Base-by-base conservation (phyloP, 2,113 vertebrate species). In the Neolamprologus devosi region DNA sequence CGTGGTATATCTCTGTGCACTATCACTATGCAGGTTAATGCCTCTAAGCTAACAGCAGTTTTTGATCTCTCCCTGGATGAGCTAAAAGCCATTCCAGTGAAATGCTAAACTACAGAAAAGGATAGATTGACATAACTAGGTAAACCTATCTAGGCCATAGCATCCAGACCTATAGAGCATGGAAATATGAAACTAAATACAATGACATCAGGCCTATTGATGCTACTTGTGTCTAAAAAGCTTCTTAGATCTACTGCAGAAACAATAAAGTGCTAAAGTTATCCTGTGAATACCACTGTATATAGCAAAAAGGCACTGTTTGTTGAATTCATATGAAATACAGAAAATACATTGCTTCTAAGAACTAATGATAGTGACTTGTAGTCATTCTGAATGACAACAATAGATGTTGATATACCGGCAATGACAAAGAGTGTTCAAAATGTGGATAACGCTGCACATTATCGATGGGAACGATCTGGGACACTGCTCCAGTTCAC, bases 11-110 rank as follows among this genome's bases (percentile, higher is more conserved):
- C 68, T 87, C 45, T 55, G 53, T 55, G 65, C 82, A 63, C 78
- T n/a, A 90, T 82, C 60, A 87, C 84, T 84, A 78, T 82, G n/a
- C 84, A 88, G 63, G 78, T 75, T 65, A 87, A 85, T 89, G 81
- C 58, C 63, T 79, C 49, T 81, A 70, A 85, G 80, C 80, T 68
- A 75, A 85, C 60, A 83, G 47, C 80, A 53, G 47, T 73, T 83
- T 80, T 80, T 85, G 68, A 86, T 88, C 81, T 53, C 63, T 75
- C 58, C 33, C 19, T 51, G 53, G 33, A 68, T 28, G 42, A 14
- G 23, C n/a, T 84, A 81, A 85, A 54, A 86, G 82, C 88, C 73
- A 80, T 83, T 83, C 42, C 57, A 82, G 42, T 81, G 82, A 91
- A 91, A 93, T 9, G 42, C 79, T 84, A 88, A 90, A 85, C 86